Percentiles rank a stretch among this genome's conserved stretches.
These are phyloP conservation scores for Triplophysa dalaica DNA, from an alignment of 2,113 vertebrate genomes.

Conservation along the genomic window DNA sequence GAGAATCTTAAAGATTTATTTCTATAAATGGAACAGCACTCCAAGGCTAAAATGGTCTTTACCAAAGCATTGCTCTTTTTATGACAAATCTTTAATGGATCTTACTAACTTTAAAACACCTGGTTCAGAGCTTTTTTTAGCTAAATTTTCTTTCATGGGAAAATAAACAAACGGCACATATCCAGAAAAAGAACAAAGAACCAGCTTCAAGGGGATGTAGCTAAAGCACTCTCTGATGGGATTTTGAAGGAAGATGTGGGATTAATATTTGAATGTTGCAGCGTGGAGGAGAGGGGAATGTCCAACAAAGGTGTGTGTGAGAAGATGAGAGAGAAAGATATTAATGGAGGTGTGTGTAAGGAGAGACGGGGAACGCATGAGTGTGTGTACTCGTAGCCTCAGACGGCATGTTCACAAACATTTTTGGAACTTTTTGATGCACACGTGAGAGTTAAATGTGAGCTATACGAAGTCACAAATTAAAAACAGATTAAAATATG, in stretches of 20 bases:
- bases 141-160: not conserved
- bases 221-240: not conserved
- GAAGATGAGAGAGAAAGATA: not conserved
- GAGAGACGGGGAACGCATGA: not conserved
- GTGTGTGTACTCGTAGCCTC: not conserved
- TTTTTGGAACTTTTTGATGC: not conserved
- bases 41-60: conserved; percentile 9
- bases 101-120: conserved; percentile 26
- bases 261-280: conserved; percentile 7
- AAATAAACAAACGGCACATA: conserved; percentile 1
- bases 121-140: conserved; percentile 17
- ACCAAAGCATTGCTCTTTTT: conserved; percentile 30
- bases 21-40: conserved; percentile 44
- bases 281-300: not conserved
- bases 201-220: not conserved
- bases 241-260: not conserved
- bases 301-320: conserved; percentile 6
- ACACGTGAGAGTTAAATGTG: not conserved
- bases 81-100: conserved; percentile 33
- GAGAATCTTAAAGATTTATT: conserved; percentile 49
- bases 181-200: not conserved
- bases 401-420: not conserved
- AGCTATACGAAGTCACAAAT: too few relatives aligned
- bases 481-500: not conserved
- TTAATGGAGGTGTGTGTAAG: not conserved